Evolutionary conservation across 2,113 vertebrate species (phyloP), one percentile per base, ranked within the genome.

Genomic region (Pardalotus punctatus): DNA sequence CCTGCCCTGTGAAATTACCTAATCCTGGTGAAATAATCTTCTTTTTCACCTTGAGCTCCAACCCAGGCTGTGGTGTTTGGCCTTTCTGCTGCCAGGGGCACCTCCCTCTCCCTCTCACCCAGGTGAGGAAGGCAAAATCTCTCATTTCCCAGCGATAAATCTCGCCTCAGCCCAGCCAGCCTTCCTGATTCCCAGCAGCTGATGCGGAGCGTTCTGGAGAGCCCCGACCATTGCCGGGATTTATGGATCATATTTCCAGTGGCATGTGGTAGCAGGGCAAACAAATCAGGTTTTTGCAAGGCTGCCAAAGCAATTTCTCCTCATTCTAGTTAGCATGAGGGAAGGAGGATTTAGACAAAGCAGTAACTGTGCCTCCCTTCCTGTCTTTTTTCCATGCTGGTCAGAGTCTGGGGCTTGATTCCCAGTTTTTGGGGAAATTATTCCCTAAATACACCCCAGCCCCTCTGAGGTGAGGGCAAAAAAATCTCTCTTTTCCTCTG

Each of bases 251-350:
- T 65, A 24, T 93, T 97, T 88, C 6, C 86, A 12, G 45, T 54
- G 88, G 33, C 76, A 54, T 86, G 82, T 73, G 88, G 69, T 80
- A 81, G 82, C 90, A 92, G 67, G 62, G 79, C 90, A 94, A 88
- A 94, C 90, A 92, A 90, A 92, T 94, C 86, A 88, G 86, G 42
- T 28, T 90, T 72, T 38, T 93, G 92, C 91, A 69, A 62, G 88
- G 88, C 57, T 95, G 92, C 94, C 92, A 94, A 58, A 42, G 92
- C 92, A 42, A 83, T 97, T 92, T 73, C 79, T 97, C 56, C 82
- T 88, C 48, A 2, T 92, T 81, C 72, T 35, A 20, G 76, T 83
- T 88, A 92, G 76, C 50, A 11, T 4, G 71, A 86, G 80, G 43
- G 93, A 66, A 83, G 88, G 81, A 94, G 74, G 65, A 42, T 86